These are phyloP conservation scores for Dexiosoma caninum DNA, from an alignment of 2,888 invertebrate species.

Conservation along the genomic window DNA sequence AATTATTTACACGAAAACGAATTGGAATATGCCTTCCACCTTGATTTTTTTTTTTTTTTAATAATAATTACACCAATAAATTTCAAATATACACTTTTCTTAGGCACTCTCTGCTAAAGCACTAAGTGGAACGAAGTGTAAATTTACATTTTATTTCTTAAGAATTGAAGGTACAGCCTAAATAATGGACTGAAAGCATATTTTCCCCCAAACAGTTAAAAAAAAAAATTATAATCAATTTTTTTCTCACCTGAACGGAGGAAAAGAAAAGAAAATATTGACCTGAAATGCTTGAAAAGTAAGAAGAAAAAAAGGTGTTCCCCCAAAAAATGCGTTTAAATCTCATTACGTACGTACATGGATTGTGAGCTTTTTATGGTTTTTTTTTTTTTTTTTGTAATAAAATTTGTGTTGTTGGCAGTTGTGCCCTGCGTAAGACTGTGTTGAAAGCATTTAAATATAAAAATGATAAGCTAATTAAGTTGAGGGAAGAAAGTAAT, in stretches of 20 bases:
- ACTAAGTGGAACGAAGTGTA: no score
- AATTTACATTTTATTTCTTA: background rate
- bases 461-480: slow-evolving; percentile 72
- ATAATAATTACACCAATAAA: no score
- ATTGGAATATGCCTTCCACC: no score
- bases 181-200: background rate
- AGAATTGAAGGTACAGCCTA: background rate
- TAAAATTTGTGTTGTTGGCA: slow-evolving; percentile 49
- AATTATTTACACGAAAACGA: no score
- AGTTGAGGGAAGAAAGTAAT: slow-evolving; percentile 56
- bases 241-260: background rate
- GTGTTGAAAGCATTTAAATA: slow-evolving; percentile 53
- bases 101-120: no score
- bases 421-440: no score
- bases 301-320: slow-evolving; percentile 11
- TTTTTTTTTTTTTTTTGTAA: background rate
- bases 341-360: slow-evolving; percentile 23
- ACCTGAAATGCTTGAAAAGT: background rate
- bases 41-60: no score
- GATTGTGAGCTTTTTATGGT: slow-evolving; percentile 37
- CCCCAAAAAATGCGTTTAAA: slow-evolving; percentile 47
- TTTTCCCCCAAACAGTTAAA: background rate
- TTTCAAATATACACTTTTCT: no score
- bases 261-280: background rate
- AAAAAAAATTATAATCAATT: slow-evolving; percentile 37